These are phyloP conservation scores for Phorcus lineatus DNA, from an alignment of 2,888 invertebrate genomes.

Conservation along the genomic window DNA sequence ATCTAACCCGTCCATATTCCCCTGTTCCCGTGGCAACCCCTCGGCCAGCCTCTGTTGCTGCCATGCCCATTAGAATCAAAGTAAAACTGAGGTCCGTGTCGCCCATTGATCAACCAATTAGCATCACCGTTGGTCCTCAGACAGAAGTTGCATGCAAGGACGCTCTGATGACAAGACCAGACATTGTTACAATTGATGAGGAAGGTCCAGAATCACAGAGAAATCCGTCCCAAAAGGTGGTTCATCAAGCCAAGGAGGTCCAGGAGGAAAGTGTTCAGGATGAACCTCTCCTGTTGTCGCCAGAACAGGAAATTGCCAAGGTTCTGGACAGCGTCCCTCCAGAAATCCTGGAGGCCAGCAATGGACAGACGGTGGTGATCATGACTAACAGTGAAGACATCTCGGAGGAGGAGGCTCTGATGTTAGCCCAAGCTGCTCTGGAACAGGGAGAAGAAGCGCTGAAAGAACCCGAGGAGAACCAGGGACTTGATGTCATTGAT, in stretches of 20 bases:
- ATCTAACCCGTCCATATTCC: not conserved
- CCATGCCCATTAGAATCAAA: not conserved
- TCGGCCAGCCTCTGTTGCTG: not conserved
- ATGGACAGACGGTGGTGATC: conserved; percentile 52
- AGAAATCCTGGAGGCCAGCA: conserved; percentile 38
- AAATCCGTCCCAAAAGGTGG: not conserved
- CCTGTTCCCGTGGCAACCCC: not conserved
- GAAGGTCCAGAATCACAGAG: not conserved
- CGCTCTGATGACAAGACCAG: not conserved
- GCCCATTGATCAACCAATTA: not conserved
- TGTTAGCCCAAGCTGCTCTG: conserved; percentile 54
- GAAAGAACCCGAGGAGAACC: not conserved
- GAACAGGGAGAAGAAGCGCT: not conserved
- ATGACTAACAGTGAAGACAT: conserved; percentile 54
- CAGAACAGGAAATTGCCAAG: not conserved
- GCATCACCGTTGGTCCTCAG: not conserved
- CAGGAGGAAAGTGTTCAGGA: not conserved
- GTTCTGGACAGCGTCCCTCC: conserved; percentile 40
- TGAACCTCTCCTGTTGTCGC: not conserved
- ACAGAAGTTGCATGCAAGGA: too few species aligned
- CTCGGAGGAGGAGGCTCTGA: conserved; percentile 59
- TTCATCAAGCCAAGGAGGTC: not conserved
- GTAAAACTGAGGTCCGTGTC: not conserved
- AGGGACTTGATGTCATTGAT: conserved; percentile 27
- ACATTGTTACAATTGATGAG: not conserved